Evolutionary conservation across 2,797 vertebrate species (phyloP).

Genomic region (Dromococcyx pavoninus): DNA sequence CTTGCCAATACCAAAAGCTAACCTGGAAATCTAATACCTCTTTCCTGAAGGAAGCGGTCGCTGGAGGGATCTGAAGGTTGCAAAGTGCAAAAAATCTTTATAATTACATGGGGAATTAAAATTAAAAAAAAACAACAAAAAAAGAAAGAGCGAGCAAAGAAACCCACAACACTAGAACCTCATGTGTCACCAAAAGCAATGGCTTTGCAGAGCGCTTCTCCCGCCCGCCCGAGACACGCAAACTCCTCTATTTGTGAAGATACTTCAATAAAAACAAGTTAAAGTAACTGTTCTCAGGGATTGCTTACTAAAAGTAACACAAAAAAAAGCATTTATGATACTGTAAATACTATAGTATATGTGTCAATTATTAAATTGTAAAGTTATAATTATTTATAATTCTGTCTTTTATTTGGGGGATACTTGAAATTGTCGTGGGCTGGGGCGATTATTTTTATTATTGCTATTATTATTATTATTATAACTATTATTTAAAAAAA

Average conservation of each 20-base stretch:
- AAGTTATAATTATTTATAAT: conserved; percentile 99
- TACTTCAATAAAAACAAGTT: conserved; percentile 81
- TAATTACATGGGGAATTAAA: background rate
- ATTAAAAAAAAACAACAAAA: background rate
- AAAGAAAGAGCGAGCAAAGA: conserved; percentile 4
- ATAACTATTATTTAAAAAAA: conserved; percentile 59
- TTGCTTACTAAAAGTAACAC: conserved; percentile 95
- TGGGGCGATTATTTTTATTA: conserved; percentile 83
- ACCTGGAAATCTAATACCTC: conserved; percentile 73
- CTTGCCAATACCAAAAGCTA: conserved; percentile 74
- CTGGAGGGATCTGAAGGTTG: conserved; percentile 69
- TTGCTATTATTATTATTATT: conserved; percentile 63
- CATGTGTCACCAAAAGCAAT: conserved; percentile 64
- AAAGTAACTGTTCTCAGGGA: conserved; percentile 98
- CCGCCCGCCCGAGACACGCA: conserved; percentile 61
- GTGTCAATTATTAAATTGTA: conserved; percentile 99
- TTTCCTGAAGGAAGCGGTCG: conserved; percentile 62
- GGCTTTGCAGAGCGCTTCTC: conserved; percentile 68
- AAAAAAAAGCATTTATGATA: conserved; percentile 97
- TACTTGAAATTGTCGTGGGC: conserved; percentile 86
- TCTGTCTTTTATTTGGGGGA: conserved; percentile 81
- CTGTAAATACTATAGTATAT: conserved; percentile 97
- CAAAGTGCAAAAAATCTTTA: conserved; percentile 44
- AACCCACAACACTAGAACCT: conserved; percentile 76
- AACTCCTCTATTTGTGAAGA: conserved; percentile 71